Conservation (phyloP, 1,140 invertebrate genomes). For the Drosophila lini region DNA sequence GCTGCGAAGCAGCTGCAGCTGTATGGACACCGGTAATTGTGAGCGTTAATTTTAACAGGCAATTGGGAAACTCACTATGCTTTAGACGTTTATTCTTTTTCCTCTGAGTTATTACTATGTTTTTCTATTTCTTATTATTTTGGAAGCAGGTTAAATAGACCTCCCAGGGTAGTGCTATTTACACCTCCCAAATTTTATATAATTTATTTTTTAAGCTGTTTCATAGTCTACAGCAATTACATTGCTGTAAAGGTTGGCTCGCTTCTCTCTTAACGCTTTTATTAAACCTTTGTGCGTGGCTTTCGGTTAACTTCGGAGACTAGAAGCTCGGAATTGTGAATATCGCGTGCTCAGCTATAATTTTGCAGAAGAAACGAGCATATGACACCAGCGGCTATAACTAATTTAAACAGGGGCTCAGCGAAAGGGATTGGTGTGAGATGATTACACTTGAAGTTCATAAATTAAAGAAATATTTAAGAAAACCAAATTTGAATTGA, state of each 20-base stretch:
- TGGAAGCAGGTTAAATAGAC: slow-evolving; percentile 5
- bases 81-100: slow-evolving; percentile 31
- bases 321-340: slow-evolving; percentile 30
- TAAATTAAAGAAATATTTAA: neutral
- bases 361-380: slow-evolving; percentile 41
- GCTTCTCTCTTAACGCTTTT: slow-evolving; percentile 9
- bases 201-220: slow-evolving; percentile 15
- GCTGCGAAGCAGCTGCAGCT: slow-evolving; percentile 50
- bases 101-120: neutral
- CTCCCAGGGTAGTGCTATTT: slow-evolving; percentile 5
- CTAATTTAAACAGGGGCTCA: slow-evolving; percentile 25
- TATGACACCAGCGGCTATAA: slow-evolving; percentile 61
- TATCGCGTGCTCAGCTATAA: slow-evolving; percentile 67
- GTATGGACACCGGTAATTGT: slow-evolving; percentile 34
- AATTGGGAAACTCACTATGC: slow-evolving; percentile 47
- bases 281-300: slow-evolving; percentile 28
- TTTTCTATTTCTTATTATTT: neutral
- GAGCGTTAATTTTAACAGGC: slow-evolving; percentile 50
- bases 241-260: slow-evolving; percentile 6
- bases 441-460: neutral
- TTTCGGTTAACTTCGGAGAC: slow-evolving; percentile 14
- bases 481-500: neutral
- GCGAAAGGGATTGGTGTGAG: neutral
- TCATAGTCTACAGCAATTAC: slow-evolving; percentile 12
- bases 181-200: neutral